Percentiles rank a stretch among this genome's conserved stretches.
Conservation (phyloP, 2,113 vertebrate genomes). For the Cairina moschata region DNA sequence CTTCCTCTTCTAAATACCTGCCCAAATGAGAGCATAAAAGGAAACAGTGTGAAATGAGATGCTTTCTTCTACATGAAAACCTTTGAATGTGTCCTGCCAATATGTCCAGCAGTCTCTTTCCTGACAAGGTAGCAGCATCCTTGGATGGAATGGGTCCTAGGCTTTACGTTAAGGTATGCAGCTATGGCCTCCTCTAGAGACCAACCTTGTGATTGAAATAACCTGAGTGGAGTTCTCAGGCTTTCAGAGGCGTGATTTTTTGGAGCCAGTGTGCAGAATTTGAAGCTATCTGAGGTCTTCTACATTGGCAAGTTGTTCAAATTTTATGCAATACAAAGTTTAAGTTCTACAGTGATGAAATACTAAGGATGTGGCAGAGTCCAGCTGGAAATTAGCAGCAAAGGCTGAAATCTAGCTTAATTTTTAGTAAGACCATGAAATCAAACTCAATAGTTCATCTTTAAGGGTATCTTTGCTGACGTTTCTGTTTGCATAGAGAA, state of each 20-base stretch:
- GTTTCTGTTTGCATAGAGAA: neutral
- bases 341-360: neutral
- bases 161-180: neutral
- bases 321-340: neutral
- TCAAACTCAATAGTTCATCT: neutral
- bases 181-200: neutral
- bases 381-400: neutral
- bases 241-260: neutral
- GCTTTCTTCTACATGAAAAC: neutral
- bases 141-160: neutral
- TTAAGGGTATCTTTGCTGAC: neutral
- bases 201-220: neutral
- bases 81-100: neutral
- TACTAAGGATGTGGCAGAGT: neutral
- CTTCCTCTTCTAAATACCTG: neutral
- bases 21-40: neutral
- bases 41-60: neutral
- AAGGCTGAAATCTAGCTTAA: neutral
- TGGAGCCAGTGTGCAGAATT: neutral
- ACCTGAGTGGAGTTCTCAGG: neutral
- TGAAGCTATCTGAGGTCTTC: neutral
- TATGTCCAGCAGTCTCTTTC: neutral
- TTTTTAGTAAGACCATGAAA: neutral
- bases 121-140: neutral
- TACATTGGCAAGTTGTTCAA: neutral